These are phyloP conservation scores for Xerus rutilus DNA, from an alignment of 2,797 vertebrate genomes.

Conservation along the genomic window DNA sequence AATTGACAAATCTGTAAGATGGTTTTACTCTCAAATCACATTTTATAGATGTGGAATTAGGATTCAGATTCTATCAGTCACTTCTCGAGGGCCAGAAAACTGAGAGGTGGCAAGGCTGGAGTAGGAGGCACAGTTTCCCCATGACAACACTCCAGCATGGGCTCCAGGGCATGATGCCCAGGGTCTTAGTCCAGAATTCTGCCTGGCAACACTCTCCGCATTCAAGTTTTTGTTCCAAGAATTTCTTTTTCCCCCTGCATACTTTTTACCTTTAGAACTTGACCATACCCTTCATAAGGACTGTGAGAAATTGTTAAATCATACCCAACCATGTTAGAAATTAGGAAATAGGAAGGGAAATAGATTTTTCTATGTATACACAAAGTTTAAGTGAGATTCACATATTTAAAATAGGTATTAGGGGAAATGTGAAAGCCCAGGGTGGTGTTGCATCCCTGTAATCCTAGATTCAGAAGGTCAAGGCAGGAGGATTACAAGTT, in stretches of 20 bases:
- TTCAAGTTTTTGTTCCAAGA: background rate
- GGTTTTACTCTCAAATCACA: background rate
- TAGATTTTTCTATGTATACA: slow-evolving; percentile 13
- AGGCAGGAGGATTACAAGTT: no score
- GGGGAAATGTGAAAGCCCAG: background rate
- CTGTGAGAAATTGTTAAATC: background rate
- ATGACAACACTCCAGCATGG: background rate
- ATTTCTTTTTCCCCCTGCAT: background rate
- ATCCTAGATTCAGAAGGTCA: no score
- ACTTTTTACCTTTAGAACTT: background rate
- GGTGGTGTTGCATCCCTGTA: no score
- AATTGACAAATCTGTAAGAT: background rate
- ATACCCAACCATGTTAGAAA: background rate
- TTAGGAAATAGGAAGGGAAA: background rate
- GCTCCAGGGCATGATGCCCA: accelerated
- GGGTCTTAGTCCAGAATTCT: background rate
- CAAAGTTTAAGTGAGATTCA: background rate
- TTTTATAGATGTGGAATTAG: background rate
- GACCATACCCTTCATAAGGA: background rate
- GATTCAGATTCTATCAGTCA: background rate
- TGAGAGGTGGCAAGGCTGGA: background rate
- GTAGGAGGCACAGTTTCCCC: accelerated
- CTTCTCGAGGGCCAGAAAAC: background rate
- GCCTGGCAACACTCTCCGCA: background rate
- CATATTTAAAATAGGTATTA: slow-evolving; percentile 16